Conservation (phyloP, 2,888 invertebrate species). For the Drosophila anomalata region DNA sequence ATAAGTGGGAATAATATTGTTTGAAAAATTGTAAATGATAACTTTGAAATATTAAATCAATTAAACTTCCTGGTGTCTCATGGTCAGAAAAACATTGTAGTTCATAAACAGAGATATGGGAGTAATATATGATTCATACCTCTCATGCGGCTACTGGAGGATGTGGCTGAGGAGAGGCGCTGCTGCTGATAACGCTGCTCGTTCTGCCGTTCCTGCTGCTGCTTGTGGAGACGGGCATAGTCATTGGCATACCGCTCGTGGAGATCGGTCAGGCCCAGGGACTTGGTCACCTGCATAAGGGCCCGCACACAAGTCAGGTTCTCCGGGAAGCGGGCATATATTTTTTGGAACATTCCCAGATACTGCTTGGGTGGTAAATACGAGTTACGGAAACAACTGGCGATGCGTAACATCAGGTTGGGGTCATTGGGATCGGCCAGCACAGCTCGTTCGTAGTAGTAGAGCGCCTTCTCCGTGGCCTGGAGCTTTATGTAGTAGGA, state of each 20-base stretch:
- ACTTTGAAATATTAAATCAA: too few relatives aligned
- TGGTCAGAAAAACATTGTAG: neutral
- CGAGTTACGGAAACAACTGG: conserved; percentile 92
- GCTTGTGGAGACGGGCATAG: conserved; percentile 88
- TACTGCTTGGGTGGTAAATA: conserved; percentile 87
- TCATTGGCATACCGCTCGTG: conserved; percentile 91
- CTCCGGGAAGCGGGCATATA: conserved; percentile 96
- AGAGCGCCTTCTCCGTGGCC: conserved; percentile 93
- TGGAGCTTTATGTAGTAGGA: conserved; percentile 95
- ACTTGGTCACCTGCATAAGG: conserved; percentile 83
- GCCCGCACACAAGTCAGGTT: conserved; percentile 95
- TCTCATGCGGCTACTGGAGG: conserved; percentile 64
- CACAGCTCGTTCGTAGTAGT: conserved; percentile 92
- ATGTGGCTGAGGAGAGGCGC: conserved; percentile 73
- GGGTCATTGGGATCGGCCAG: conserved; percentile 91
- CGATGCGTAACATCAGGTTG: conserved; percentile 93
- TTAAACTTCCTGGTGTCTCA: too few relatives aligned
- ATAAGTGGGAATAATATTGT: too few relatives aligned
- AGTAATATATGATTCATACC: conserved; percentile 35
- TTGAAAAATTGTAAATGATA: too few relatives aligned
- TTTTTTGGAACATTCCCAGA: conserved; percentile 83
- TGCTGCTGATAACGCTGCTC: conserved; percentile 80
- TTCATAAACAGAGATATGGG: neutral
- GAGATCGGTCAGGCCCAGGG: conserved; percentile 94
- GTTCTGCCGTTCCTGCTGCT: conserved; percentile 76